Percentiles rank a stretch among this genome's conserved stretches.
These are phyloP conservation scores for Ciconia nigra DNA, from an alignment of 2,797 vertebrate genomes.

Conservation along the genomic window DNA sequence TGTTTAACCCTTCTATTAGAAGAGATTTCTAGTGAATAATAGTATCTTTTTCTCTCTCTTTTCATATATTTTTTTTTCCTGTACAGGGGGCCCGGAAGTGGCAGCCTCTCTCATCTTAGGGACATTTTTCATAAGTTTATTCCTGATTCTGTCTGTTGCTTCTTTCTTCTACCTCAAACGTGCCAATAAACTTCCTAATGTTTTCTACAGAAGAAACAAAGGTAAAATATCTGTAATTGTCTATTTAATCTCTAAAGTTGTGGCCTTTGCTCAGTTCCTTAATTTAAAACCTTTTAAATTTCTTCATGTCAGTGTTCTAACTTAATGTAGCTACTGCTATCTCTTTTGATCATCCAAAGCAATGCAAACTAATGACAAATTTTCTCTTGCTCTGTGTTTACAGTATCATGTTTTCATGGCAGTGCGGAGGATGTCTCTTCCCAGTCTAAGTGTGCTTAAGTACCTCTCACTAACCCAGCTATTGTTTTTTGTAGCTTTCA, in stretches of 20 bases:
- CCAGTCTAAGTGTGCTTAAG: not conserved
- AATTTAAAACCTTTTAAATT: not conserved
- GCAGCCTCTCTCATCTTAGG: conserved; percentile 91
- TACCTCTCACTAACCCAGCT: not conserved
- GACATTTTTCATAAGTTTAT: conserved; percentile 88
- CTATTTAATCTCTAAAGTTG: not conserved
- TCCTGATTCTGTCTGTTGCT: conserved; percentile 92
- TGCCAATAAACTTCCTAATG: conserved; percentile 84
- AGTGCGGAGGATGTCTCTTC: not conserved
- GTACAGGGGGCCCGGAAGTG: conserved; percentile 85
- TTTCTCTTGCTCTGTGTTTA: not conserved
- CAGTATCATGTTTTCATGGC: not conserved
- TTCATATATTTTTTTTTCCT: not conserved
- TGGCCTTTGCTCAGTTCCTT: not conserved
- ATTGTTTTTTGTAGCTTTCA: not conserved
- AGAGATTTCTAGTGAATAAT: not conserved
- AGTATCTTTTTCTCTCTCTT: not conserved
- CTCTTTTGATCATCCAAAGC: not conserved
- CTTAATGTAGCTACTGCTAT: not conserved
- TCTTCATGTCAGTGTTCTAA: not conserved
- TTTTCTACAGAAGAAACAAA: conserved; percentile 90
- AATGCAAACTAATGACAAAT: not conserved
- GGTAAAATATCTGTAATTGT: conserved; percentile 78
- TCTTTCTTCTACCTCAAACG: conserved; percentile 98
- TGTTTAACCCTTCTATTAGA: not conserved